Evolutionary conservation across 1,140 invertebrate species (phyloP), one percentile per base, ranked within the genome.

Genomic region (Brachionus paranguensis): DNA sequence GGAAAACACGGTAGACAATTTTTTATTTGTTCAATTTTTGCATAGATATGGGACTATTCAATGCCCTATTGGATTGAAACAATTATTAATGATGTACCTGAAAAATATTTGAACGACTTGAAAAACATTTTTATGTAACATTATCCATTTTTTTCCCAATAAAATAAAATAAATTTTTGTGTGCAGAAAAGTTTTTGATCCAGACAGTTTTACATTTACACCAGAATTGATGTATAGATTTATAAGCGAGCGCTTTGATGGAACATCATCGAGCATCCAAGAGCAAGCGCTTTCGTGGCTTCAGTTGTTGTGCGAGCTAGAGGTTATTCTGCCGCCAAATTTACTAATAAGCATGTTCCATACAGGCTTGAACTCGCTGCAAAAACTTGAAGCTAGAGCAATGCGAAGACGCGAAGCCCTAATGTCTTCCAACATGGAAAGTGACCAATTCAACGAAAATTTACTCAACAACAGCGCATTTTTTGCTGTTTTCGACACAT

Each of bases 61-160:
- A 99, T 99, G 94, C 96, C 97, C 0, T 93, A 96, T 87, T 99
- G 97, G 97, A 94, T 99, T 93, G 96, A 99, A 90, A 94, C 96
- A 0, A 95, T 99, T 85, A 94, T 95, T 37, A 94, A 95, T 86
- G 95, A 98, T 88, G 94, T 98, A 5, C 94, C 95, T 1, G 94
- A 96, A 88, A 93, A 96, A 87, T 96, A 98, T 87, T 90, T 97
- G 20, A 90, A 92, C 83, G 96, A 98, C 87, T 89, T 99, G 7
- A 96, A 97, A 90, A 94, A 96, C 64, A 93, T 96, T 10, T 90
- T 99, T 27, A 93, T 93, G 93, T 93, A 88, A 55, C 1, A 50
- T 43, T 33, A 2, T 33, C 29, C 5, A 0, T 37, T 37, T 37
- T 37, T 37, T 6, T 37, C 0, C 6, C 7, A 37, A 37, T 37